Conservation (phyloP, 2,797 vertebrate genomes). For the Tenualosa ilisha region DNA sequence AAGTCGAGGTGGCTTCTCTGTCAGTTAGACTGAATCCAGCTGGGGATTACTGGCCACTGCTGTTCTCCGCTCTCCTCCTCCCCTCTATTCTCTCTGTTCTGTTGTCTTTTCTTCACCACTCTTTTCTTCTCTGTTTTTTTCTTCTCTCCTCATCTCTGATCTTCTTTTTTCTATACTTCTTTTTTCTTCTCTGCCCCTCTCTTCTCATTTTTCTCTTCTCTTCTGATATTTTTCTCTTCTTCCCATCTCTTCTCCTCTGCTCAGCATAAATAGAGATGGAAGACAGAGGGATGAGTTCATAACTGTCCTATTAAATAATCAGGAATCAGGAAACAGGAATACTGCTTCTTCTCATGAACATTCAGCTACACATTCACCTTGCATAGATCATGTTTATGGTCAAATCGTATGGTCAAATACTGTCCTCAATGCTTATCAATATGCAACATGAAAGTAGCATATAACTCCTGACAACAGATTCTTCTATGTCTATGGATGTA, state of each 20-base stretch:
- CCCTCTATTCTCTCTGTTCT: neutral
- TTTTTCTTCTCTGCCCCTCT: slow-evolving; percentile 23
- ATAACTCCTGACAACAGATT: neutral
- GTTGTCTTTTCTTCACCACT: neutral
- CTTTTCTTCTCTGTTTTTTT: neutral
- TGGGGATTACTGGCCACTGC: slow-evolving; percentile 24
- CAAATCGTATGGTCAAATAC: neutral
- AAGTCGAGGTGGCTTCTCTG: slow-evolving; percentile 44
- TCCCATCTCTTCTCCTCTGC: slow-evolving; percentile 26
- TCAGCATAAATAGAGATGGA: neutral
- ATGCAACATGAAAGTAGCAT: neutral
- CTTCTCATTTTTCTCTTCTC: slow-evolving; percentile 40
- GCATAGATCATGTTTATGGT: neutral
- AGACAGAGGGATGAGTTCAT: neutral
- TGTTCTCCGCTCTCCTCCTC: neutral
- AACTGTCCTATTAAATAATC: neutral
- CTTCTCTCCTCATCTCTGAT: neutral
- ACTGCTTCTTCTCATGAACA: neutral
- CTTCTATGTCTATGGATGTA: neutral
- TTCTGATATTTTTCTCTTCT: slow-evolving; percentile 36
- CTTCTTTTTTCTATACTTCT: neutral
- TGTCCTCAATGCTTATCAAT: no score
- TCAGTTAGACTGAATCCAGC: slow-evolving; percentile 56
- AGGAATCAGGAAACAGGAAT: no score
- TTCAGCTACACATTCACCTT: neutral